Evolutionary conservation across 2,113 vertebrate genomes (phyloP), one percentile per base, ranked within the genome.

Genomic region (Choloepus hoffmanni): DNA sequence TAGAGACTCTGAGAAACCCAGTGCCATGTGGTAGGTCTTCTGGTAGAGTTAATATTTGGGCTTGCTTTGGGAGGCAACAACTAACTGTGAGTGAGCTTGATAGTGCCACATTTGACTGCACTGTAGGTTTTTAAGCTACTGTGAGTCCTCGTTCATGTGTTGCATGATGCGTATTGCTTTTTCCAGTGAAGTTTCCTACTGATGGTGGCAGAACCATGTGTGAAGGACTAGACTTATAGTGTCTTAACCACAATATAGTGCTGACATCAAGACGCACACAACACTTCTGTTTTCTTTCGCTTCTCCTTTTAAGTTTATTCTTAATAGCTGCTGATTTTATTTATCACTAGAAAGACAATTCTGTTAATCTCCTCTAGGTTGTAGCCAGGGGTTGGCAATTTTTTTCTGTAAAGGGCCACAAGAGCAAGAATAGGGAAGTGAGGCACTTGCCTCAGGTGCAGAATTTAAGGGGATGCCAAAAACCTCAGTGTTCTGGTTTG

Each of bases 71-170:
- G n/a, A 74, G 33, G 58, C 18, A 1, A 16, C 2, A 16, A 85
- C 55, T 53, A 3, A 26, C 30, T 60, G 33, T 50, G 68, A 73
- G 6, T 48, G 33, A 30, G 1, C 62, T 21, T 24, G 43, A 10
- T 3, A 23, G 50, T 3, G 1, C 21, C 12, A 14, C 30, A 13
- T 24, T 43, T 40, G 30, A 45, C 50, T 65, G 1, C 0, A 1
- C 36, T 45, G 15, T 21, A n/a, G 45, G 13, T 48, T 85, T n/a
- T 36, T 19, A 45, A 14, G 36, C 65, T 53, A 16, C 23, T 28
- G 5, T 1, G 24, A 73, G 19, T 24, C 4, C 70, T 83, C 40
- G 3, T 3, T 43, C 50, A 3, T 30, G 23, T 14, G 53, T 45
- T 33, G 24, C 8, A 7, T 11, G 30, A 6, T 2, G 86, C 30